Evolutionary conservation across 2,113 vertebrate genomes (phyloP).

Genomic region (Synodontis membranacea): DNA sequence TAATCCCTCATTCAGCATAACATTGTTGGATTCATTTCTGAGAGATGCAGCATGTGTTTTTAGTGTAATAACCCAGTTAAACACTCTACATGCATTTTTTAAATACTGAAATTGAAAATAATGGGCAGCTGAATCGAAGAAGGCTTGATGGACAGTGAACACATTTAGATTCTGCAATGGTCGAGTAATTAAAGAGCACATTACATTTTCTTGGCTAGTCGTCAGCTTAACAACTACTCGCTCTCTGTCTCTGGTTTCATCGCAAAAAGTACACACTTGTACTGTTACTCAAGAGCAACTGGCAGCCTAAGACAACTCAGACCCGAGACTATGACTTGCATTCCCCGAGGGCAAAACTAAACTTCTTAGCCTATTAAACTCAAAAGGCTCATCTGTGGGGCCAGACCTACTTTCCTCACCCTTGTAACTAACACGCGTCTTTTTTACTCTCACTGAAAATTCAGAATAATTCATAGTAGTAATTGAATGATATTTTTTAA

Average conservation of each 20-base stretch:
- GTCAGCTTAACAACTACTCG: conserved; percentile 22
- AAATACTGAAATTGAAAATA: conserved; percentile 49
- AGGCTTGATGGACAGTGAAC: conserved; percentile 63
- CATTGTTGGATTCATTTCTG: conserved; percentile 21
- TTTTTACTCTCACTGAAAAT: background rate
- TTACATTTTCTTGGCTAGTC: conserved; percentile 39
- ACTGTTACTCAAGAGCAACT: conserved; percentile 60
- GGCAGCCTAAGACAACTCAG: conserved; percentile 58
- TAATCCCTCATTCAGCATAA: conserved; percentile 22
- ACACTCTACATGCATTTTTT: conserved; percentile 28
- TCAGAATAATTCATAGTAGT: background rate
- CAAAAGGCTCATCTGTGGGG: background rate
- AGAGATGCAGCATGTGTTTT: background rate
- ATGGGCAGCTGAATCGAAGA: conserved; percentile 56
- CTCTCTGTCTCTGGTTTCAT: conserved; percentile 60
- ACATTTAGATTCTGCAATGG: conserved; percentile 52
- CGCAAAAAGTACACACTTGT: conserved; percentile 46
- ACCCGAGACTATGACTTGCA: conserved; percentile 53
- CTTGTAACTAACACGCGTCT: background rate
- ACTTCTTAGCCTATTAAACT: conserved; percentile 25
- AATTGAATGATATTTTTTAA: too few species aligned
- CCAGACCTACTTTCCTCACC: background rate
- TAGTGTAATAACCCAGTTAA: conserved; percentile 16
- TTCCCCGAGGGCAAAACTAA: conserved; percentile 54
- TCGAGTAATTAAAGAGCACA: conserved; percentile 50